These are phyloP conservation scores for Bombus fervidus DNA, from an alignment of 1,140 invertebrate species.

Conservation along the genomic window DNA sequence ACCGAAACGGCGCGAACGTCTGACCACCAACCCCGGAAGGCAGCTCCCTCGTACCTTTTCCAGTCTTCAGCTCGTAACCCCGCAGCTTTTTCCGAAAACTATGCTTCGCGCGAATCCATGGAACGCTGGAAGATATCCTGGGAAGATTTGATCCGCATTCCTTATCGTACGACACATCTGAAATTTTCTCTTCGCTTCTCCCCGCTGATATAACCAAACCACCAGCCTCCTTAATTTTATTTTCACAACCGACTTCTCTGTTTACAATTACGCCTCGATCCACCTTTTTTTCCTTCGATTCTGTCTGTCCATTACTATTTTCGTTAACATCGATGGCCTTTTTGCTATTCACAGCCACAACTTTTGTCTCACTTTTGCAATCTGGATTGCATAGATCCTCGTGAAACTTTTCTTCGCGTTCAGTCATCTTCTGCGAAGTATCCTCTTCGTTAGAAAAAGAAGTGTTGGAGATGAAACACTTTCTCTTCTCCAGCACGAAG, in stretches of 20 bases:
- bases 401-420: neutral
- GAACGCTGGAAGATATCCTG: constrained; percentile 54
- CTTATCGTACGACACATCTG: constrained; percentile 40
- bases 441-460: neutral
- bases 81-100: constrained; percentile 59
- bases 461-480: neutral
- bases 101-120: constrained; percentile 58
- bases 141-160: constrained; percentile 37
- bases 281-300: neutral
- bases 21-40: neutral
- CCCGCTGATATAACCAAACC: constrained; percentile 37
- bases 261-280: no score
- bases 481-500: constrained; percentile 16
- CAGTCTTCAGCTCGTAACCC: constrained; percentile 38
- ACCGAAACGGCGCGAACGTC: constrained; percentile 12
- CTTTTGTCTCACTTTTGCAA: no score
- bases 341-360: no score
- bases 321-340: no score
- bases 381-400: neutral
- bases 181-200: constrained; percentile 39
- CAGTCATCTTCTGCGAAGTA: neutral
- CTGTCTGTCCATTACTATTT: no score
- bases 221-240: neutral
- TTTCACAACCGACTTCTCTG: neutral
- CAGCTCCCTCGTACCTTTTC: constrained; percentile 12